Percentiles rank a stretch among this genome's conserved stretches.
phyloP scores from a whole-genome alignment of 2,113 vertebrate species.

The Notiomystis cincta region DNA sequence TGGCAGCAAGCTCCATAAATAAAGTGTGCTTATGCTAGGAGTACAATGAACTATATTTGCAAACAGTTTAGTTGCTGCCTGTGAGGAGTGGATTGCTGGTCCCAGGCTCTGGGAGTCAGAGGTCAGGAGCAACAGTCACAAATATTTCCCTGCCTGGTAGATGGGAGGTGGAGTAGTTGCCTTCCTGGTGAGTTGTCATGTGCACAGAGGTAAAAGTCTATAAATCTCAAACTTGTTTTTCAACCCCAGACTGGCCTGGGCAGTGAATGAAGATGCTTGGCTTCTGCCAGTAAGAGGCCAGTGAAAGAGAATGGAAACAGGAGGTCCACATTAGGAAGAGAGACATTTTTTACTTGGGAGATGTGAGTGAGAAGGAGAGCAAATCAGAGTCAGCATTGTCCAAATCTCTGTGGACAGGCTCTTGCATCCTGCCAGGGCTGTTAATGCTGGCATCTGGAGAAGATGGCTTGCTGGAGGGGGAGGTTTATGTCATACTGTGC shows the following conservation, averaged over 20 bases:
- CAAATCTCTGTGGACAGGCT: background rate
- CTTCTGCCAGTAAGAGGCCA: background rate
- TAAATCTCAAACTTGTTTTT: background rate
- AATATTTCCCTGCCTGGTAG: background rate
- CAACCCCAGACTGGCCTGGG: background rate
- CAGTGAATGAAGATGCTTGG: background rate
- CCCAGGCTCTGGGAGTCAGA: background rate
- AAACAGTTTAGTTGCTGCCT: background rate
- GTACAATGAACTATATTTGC: background rate
- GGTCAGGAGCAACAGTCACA: background rate
- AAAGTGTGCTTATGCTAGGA: too few relatives aligned
- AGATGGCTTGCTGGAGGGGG: accelerated
- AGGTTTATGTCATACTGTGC: background rate
- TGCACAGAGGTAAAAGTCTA: background rate
- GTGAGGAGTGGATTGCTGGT: background rate
- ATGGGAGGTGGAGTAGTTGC: background rate
- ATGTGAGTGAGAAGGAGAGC: background rate
- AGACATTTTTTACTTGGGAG: background rate
- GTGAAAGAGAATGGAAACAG: background rate
- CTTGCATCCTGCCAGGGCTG: background rate
- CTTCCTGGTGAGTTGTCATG: background rate
- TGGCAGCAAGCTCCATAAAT: too few relatives aligned
- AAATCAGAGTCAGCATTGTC: background rate
- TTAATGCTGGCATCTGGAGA: background rate
- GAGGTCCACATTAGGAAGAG: background rate